Base-by-base conservation (phyloP, 1,140 invertebrate species). In the Manduca sexta region DNA sequence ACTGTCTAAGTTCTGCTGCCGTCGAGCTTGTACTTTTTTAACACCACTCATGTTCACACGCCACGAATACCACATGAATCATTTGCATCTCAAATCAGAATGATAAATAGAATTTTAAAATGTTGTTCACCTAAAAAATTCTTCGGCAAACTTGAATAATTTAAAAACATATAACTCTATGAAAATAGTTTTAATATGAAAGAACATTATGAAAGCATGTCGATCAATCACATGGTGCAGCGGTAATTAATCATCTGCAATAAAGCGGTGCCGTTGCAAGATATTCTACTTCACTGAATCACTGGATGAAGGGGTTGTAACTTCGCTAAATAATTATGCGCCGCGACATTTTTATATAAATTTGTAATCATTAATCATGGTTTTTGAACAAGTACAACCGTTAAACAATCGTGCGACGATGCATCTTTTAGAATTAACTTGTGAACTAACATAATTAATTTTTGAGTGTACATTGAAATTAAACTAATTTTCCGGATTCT, bases 51-150 rank as follows among this genome's bases (percentile, higher is more conserved):
- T 42, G 34, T 70, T 79, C 77, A 55, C 77, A 81, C 74, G 75
- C 21, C 21, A 26, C 21, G 33, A n/a, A n/a, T n/a, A 11, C 6
- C 33, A 8, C 21, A 8, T 8, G 21, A 26, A 35, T 12, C 33
- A 35, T 35, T 35, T 35, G 33, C 33, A 35, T 35, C 33, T 35
- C 33, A 8, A 35, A 12, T 35, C 13, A n/a, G 13, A 35, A 60
- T 77, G 70, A 84, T 68, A 78, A 82, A 82, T 84, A 60, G 52
- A 43, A 48, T 73, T 75, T 84, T 82, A 81, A 81, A 74, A 70
- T 61, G 64, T 52, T 68, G 8, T n/a, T 41, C 26, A 34, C 59
- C 39, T 47, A 54, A 56, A 59, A 58, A 64, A 37, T 56, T 30
- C 56, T 69, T 64, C 55, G 46, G 6, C 26, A 44, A 50, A 41